Base-by-base conservation (phyloP, 1,140 invertebrate genomes). In the Homarus americanus region DNA sequence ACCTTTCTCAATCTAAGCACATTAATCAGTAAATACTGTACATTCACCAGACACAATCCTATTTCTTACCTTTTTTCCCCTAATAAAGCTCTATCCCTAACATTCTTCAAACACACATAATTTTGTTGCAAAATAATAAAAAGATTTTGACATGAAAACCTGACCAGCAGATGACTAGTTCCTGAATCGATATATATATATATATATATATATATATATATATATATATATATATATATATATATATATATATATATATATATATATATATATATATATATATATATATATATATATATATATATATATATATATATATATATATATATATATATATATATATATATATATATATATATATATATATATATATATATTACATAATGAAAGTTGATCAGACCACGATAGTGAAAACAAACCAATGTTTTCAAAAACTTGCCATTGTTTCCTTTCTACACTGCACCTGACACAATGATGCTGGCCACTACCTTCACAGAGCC, bases 101-200 rank as follows among this genome's bases (percentile, higher is more conserved):
- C 63, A 69, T 32, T 32, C 63, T 69, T 69, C 63, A 69, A 32
- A 9, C 63, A 69, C 63, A 69, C 63, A 69, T 7, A 69, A 69
- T 69, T 69, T 69, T 69, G n/a, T 12, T 32, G n/a, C n/a, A 32
- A 69, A 34, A 69, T 69, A 69, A 69, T 69, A 32, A 69, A 7
- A 69, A 69, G 69, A 86, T 86, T 86, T 86, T 86, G 72, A 75
- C 40, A 69, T 49, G 10, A 53, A 86, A 86, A 53, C 83, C 83
- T 86, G 83, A 86, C 83, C 83, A 86, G 83, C 72, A 86, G 40
- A 86, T 86, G 83, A 86, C 83, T 86, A 86, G 83, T 34, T 86
- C 38, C 83, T 73, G 82, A 86, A 86, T 86, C 40, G n/a, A 69
- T 69, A 5, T 7, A 32, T 32, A 0, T 9, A 28, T 69, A 5